Base-by-base conservation (phyloP, 2,888 invertebrate genomes). In the Troides oblongomaculatus region DNA sequence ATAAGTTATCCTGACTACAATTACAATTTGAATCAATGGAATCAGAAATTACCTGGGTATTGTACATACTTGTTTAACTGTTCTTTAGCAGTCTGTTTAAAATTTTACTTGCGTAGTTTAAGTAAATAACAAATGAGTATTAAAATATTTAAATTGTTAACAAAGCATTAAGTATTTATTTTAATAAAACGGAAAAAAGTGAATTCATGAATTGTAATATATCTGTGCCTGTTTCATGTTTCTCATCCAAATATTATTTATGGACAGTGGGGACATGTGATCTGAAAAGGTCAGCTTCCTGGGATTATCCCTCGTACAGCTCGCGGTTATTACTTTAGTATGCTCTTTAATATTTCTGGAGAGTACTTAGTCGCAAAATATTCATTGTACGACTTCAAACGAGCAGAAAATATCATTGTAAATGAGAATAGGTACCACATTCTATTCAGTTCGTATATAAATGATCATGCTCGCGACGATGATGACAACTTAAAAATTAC, bases 1-100 rank as follows among this genome's bases (percentile, higher is more conserved):
- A 69, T 68, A 64, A 61, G 64, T 69, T 64, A 64, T 25, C 18
- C 1, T 21, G 39, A 25, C 43, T 53, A 56, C 64, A 50, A 30
- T 53, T 36, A 10, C 57, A 36, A 12, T 8, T 58, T 58, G 23
- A 8, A 5, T 58, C 21, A 23, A 23, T n/a, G 1, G n/a, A 53
- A n/a, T 53, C 5, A 58, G 18, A 23, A 10, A n/a, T 23, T 4
- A 58, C 23, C 6, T 10, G 57, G 23, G 1, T 23, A 6, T 10
- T 23, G 4, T n/a, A 53, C 4, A n/a, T n/a, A 12, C 3, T 6
- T 18, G 53, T 4, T 7, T 3, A 46, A 46, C 14, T 46, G 14
- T 46, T 14, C 1, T 46, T 12, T 12, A 46, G 2, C 46, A 14
- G 3, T 46, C 30, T 30, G 30, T 30, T 30, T 30, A 30, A 30